phyloP scores from a whole-genome alignment of 2,113 vertebrate genomes.

The Sturnira hondurensis region DNA sequence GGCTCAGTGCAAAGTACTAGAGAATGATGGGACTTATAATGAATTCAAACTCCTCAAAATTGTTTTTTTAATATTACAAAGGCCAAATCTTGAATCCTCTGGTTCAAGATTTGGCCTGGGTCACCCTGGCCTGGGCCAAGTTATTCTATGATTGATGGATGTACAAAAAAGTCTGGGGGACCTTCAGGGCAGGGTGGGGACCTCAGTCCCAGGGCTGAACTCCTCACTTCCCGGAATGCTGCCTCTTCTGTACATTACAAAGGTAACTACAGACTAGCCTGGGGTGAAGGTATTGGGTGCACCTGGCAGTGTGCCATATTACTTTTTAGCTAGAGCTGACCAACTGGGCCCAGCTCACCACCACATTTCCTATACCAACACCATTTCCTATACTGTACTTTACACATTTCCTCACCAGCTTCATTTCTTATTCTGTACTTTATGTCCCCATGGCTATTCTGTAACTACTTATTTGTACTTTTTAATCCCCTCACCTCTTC shows the following conservation, averaged over 20 bases:
- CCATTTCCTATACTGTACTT: too few species aligned
- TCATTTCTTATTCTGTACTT: too few species aligned
- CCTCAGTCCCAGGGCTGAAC: not conserved
- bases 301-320: not conserved
- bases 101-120: not conserved
- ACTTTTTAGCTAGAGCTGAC: not conserved
- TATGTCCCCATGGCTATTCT: too few species aligned
- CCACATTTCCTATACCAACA: too few species aligned
- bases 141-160: not conserved
- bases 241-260: not conserved
- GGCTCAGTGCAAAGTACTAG: not conserved
- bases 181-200: too few species aligned
- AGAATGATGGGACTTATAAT: not conserved
- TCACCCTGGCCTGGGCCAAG: not conserved
- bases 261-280: not conserved
- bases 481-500: too few species aligned
- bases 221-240: too few species aligned
- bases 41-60: not conserved
- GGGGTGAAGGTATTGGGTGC: not conserved
- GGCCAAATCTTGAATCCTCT: too few species aligned
- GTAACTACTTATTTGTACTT: too few species aligned
- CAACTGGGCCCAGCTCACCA: too few species aligned
- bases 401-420: too few species aligned
- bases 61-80: not conserved
- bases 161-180: accelerated